Evolutionary conservation across 2,113 vertebrate genomes (phyloP).

Genomic region (sheep (Ovis aries)): ARS-UI_Ramb_v3.0 NC_056060.1:58452501-58453000

Average conservation of each 20-base stretch:
- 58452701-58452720: not conserved
- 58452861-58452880: not conserved
- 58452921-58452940: not conserved
- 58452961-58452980: not conserved
- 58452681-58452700: not conserved
- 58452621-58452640: not conserved
- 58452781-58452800: not conserved
- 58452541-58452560: not conserved
- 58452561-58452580: not conserved
- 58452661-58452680: not conserved
- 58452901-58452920: not conserved
- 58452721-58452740: not conserved
- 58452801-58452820: not conserved
- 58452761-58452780: not conserved
- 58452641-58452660: not conserved
- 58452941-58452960: not conserved
- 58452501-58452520: not conserved
- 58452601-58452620: constrained; percentile 13
- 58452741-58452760: not conserved
- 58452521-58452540: not conserved
- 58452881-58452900: not conserved
- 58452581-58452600: not conserved
- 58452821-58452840: not conserved
- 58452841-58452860: not conserved
- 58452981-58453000: constrained; percentile 31